Evolutionary conservation across 1,140 invertebrate genomes (phyloP).

Genomic region (Caenorhabditis briggsae): DNA sequence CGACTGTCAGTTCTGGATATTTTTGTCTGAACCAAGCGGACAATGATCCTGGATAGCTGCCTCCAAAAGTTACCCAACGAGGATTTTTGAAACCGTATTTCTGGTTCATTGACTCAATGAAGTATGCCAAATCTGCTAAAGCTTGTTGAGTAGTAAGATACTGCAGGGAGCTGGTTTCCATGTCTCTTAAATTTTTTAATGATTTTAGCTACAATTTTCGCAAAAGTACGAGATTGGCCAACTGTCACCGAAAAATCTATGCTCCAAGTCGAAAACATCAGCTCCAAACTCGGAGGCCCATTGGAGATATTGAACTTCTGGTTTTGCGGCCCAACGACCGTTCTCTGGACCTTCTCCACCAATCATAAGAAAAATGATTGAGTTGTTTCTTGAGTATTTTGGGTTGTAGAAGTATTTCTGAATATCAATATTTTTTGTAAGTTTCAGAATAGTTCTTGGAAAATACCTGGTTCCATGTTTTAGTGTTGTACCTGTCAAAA

Average conservation of each 20-base stretch:
- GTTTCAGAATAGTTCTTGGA: slow-evolving; percentile 79
- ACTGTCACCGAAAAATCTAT: slow-evolving; percentile 93
- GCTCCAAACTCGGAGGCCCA: slow-evolving; percentile 87
- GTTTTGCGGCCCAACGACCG: slow-evolving; percentile 49
- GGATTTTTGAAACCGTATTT: slow-evolving; percentile 65
- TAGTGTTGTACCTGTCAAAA: slow-evolving; percentile 61
- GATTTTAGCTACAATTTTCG: too few species aligned
- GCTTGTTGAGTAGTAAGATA: slow-evolving; percentile 73
- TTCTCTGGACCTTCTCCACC: slow-evolving; percentile 65
- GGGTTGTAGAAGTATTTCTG: slow-evolving; percentile 84
- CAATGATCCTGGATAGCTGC: slow-evolving; percentile 86
- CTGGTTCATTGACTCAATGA: slow-evolving; percentile 70
- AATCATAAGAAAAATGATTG: slow-evolving; percentile 67
- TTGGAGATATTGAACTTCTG: slow-evolving; percentile 81
- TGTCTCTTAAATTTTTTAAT: slow-evolving; percentile 61
- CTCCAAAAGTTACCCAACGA: slow-evolving; percentile 93
- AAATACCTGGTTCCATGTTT: slow-evolving; percentile 79
- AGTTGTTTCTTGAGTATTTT: slow-evolving; percentile 68
- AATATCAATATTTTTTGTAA: slow-evolving; percentile 66
- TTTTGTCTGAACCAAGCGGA: slow-evolving; percentile 90
- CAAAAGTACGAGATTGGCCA: slow-evolving; percentile 82
- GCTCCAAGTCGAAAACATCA: slow-evolving; percentile 88
- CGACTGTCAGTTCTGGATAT: slow-evolving; percentile 89
- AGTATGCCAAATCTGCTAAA: slow-evolving; percentile 71
- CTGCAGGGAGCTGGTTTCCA: slow-evolving; percentile 69